Conservation (phyloP, 2,888 invertebrate genomes). For the Temnothorax rugatulus region DNA sequence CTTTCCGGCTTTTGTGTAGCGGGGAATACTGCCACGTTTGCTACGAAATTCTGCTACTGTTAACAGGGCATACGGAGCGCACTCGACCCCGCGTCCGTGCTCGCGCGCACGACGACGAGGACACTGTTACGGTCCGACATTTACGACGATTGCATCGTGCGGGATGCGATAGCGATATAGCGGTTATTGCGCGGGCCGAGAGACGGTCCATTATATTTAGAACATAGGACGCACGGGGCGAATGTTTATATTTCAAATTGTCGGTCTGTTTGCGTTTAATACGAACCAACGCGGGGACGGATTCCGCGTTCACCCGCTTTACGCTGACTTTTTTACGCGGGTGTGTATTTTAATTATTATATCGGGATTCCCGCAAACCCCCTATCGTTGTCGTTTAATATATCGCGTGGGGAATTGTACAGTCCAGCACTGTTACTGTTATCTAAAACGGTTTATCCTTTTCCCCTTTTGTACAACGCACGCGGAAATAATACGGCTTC, state of each 20-base stretch:
- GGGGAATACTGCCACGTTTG: constrained; percentile 34
- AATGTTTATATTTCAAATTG: constrained; percentile 53
- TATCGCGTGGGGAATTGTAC: background rate
- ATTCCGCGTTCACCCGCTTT: background rate
- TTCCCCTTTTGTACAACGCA: background rate
- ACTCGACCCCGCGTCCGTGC: background rate
- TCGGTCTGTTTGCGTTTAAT: constrained; percentile 17
- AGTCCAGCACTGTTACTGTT: background rate
- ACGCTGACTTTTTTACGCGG: background rate
- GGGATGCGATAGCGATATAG: constrained; percentile 23
- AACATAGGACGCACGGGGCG: background rate
- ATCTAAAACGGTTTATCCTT: constrained; percentile 20
- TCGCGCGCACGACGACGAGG: background rate
- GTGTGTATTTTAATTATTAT: constrained; percentile 23
- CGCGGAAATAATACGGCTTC: background rate
- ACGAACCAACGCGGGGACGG: background rate
- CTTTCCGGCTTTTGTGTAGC: constrained; percentile 47
- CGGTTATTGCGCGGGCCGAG: constrained; percentile 23
- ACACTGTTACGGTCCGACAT: background rate
- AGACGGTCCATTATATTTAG: constrained; percentile 30
- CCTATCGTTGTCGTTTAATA: constrained; percentile 14
- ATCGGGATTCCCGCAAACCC: background rate
- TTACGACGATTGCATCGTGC: constrained; percentile 39
- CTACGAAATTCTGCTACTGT: constrained; percentile 44
- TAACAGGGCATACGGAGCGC: constrained; percentile 23